Base-by-base conservation (phyloP, 2,797 vertebrate species). In the Hemitrygon akajei region DNA sequence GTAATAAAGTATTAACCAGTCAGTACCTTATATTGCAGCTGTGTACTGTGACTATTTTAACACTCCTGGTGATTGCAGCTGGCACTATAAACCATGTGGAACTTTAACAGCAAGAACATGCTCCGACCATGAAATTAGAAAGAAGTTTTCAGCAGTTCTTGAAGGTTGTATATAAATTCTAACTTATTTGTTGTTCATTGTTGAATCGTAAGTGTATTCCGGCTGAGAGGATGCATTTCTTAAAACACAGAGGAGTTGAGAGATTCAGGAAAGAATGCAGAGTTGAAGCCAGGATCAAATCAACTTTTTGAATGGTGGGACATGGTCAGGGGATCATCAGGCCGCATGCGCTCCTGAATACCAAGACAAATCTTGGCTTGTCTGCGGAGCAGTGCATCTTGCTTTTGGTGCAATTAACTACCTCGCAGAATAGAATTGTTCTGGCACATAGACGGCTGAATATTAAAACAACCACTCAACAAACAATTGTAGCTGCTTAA, bases 11-110 rank as follows among this genome's bases (percentile, higher is more conserved):
- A 40, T 66, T 37, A 93, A 93, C 56, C 63, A 63, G 11, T 69
- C 63, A 22, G 18, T 7, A 40, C 60, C n/a, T 80, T 34, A 81
- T 30, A 73, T 94, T 93, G 10, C 56, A 98, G 97, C 98, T 4
- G 97, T 98, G 75, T 98, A 97, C 95, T 98, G 98, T 95, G 98
- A 98, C 95, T 98, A 97, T 94, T 98, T 97, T 95, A 98, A 98
- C 7, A 95, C 96, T n/a, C 95, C 96, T 71, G 96, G 96, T 1
- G 95, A 97, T 94, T 97, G 94, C 91, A 97, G 95, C 94, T 98
- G 98, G 98, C 98, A 97, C 95, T 98, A 98, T 81, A 96, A 97
- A 14, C 95, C 97, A n/a, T 98, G 98, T 94, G 97, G 97, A 47
- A 94, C 95, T 1, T 96, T 96, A 77, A 94, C 95, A 30, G 94